Percentiles rank a stretch among this genome's conserved stretches.
Evolutionary conservation across 2,113 vertebrate genomes (phyloP).

Genomic region (Heterochromis multidens): DNA sequence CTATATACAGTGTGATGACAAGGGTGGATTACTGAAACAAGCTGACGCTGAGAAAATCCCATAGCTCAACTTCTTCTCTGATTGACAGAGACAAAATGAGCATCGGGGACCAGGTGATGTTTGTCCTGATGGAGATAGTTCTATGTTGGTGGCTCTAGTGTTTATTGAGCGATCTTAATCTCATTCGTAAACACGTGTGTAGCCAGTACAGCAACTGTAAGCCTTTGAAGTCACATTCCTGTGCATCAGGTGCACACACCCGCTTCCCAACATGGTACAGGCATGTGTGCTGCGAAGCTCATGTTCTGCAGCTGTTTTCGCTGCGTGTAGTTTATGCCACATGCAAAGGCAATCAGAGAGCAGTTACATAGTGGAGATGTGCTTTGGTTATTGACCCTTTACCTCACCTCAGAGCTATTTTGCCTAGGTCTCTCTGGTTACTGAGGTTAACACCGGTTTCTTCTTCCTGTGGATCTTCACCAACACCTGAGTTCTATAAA

Average conservation of each 20-base stretch:
- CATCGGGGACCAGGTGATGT: not conserved
- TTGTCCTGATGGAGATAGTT: not conserved
- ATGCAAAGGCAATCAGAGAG: not conserved
- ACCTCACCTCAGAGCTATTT: slow-evolving; percentile 1
- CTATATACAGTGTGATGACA: not conserved
- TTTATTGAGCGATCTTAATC: not conserved
- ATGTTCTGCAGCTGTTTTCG: not conserved
- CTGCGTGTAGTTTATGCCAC: not conserved
- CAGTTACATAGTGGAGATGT: not conserved
- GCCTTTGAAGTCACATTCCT: slow-evolving; percentile 24
- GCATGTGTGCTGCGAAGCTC: slow-evolving; percentile 25
- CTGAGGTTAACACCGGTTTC: not conserved
- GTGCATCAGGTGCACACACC: not conserved
- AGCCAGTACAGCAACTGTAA: not conserved
- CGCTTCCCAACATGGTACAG: not conserved
- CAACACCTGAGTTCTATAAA: not conserved
- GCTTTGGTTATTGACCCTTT: slow-evolving; percentile 12
- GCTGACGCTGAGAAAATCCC: not conserved
- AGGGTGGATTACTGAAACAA: not conserved
- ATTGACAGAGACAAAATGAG: not conserved
- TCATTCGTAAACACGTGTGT: not conserved
- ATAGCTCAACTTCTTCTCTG: not conserved
- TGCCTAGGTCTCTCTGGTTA: slow-evolving; percentile 9
- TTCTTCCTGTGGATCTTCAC: not conserved
- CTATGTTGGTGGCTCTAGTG: not conserved